These are phyloP conservation scores for Drosophila trapezifrons DNA, from an alignment of 1,140 invertebrate genomes.

Conservation along the genomic window DNA sequence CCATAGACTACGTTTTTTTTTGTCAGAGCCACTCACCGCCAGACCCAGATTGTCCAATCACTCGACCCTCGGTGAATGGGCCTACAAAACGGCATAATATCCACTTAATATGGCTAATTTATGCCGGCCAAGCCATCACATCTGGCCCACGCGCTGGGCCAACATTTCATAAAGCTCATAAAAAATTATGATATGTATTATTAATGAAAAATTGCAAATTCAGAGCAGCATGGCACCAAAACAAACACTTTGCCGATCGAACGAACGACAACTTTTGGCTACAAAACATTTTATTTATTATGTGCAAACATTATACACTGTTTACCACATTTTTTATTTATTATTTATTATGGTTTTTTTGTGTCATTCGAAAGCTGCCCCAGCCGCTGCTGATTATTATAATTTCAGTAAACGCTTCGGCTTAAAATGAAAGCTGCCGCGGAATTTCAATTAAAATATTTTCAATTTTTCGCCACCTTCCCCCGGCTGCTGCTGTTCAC, in stretches of 20 bases:
- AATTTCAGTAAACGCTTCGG: slow-evolving; percentile 61
- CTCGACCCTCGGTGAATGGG: slow-evolving; percentile 39
- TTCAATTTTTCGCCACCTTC: slow-evolving; percentile 28
- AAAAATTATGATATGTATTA: slow-evolving; percentile 69
- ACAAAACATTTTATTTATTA: slow-evolving; percentile 60
- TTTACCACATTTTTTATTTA: slow-evolving; percentile 35
- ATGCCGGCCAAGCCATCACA: slow-evolving; percentile 51
- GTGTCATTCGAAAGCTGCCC: slow-evolving; percentile 22
- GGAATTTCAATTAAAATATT: slow-evolving; percentile 71
- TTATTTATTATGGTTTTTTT: slow-evolving; percentile 2
- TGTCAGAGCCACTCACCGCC: slow-evolving; percentile 6
- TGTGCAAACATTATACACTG: slow-evolving; percentile 66
- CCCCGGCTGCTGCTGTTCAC: not conserved
- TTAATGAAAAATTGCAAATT: slow-evolving; percentile 74
- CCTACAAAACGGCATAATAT: slow-evolving; percentile 53
- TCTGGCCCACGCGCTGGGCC: slow-evolving; percentile 35
- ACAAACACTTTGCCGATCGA: slow-evolving; percentile 15
- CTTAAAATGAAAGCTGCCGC: slow-evolving; percentile 53
- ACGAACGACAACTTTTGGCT: slow-evolving; percentile 13
- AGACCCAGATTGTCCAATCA: slow-evolving; percentile 51
- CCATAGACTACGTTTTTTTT: not conserved
- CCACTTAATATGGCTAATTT: slow-evolving; percentile 66
- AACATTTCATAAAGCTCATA: slow-evolving; percentile 45
- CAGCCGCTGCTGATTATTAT: slow-evolving; percentile 52
- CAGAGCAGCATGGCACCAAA: slow-evolving; percentile 22